phyloP scores from a whole-genome alignment of 1,140 invertebrate genomes.

The Zaprionus lachaisei region DNA sequence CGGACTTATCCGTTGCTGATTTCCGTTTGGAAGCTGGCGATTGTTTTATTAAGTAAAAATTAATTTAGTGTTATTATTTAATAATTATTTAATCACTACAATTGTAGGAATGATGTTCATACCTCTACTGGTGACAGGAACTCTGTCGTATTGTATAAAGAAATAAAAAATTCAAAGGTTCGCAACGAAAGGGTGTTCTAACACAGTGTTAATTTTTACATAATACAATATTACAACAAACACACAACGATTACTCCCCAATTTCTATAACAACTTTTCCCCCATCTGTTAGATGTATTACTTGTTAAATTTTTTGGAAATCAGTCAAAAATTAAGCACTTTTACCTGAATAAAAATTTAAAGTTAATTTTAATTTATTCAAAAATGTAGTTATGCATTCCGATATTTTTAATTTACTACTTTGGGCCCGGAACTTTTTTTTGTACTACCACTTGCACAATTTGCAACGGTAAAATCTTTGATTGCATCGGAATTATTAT shows the following conservation, averaged over 20 bases:
- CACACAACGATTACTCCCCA: background rate
- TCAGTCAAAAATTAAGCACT: background rate
- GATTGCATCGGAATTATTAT: no score
- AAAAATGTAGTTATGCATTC: no score
- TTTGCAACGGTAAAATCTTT: no score
- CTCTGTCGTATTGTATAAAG: constrained; percentile 25
- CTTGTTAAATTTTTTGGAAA: constrained; percentile 1
- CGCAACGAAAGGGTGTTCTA: background rate
- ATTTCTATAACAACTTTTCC: background rate
- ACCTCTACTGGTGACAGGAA: background rate
- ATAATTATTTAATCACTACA: background rate
- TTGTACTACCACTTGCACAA: no score
- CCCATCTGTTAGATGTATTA: background rate
- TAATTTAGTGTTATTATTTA: background rate
- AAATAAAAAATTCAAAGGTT: constrained; percentile 19
- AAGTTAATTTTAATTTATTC: background rate
- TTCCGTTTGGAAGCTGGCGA: constrained; percentile 45
- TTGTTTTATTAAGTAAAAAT: constrained; percentile 18
- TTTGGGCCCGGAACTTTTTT: no score
- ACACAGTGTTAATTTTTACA: background rate
- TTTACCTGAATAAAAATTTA: background rate
- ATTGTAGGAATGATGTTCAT: constrained; percentile 1
- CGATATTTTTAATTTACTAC: no score
- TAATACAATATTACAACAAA: background rate
- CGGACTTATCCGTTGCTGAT: constrained; percentile 42